Base-by-base conservation (phyloP, 2,797 vertebrate genomes). In the Lepus oiostolus region DNA sequence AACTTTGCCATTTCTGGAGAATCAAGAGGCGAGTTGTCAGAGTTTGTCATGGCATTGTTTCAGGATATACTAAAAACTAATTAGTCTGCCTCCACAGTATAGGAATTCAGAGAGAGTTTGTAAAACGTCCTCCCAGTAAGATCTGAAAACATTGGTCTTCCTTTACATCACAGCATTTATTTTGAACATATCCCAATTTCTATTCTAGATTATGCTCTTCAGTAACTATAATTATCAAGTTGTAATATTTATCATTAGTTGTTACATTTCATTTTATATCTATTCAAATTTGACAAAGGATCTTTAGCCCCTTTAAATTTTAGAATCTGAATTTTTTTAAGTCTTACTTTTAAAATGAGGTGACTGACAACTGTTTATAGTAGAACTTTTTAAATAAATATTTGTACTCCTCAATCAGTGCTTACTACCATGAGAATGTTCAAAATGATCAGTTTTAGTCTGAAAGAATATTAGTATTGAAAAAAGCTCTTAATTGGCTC, bases 321-420 rank as follows among this genome's bases (percentile, higher is more conserved):
- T 95, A 92, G 35, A 93, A 77, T 94, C 35, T 93, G 71, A 92
- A 93, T 63, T 90, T 92, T 95, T 96, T 38, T 91, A 90, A 92
- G 28, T 89, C 84, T 96, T 94, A 76, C 68, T 88, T 96, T 96
- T 92, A 65, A 94, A 94, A 88, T 92, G 52, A 90, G 71, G 65
- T 82, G 58, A 92, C 47, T 58, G 58, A 52, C 28, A 71, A 28
- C 77, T 79, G 63, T 96, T 94, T 93, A 80, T 75, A 90, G 88
- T 47, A 26, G 60, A 91, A 94, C 50, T 95, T 91, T 95, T 85
- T n/a, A 86, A 83, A 95, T 95, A 90, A 76, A 35, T 81, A 38
- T 96, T 92, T 91, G 30, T 95, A 90, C 67, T 91, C 63, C 88
- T 91, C 26, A 60, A 10, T 88, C 62, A 96, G 30, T n/a, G 50